Evolutionary conservation across 2,113 vertebrate species (phyloP), one percentile per base, ranked within the genome.

Genomic region (Centropus unirufus): DNA sequence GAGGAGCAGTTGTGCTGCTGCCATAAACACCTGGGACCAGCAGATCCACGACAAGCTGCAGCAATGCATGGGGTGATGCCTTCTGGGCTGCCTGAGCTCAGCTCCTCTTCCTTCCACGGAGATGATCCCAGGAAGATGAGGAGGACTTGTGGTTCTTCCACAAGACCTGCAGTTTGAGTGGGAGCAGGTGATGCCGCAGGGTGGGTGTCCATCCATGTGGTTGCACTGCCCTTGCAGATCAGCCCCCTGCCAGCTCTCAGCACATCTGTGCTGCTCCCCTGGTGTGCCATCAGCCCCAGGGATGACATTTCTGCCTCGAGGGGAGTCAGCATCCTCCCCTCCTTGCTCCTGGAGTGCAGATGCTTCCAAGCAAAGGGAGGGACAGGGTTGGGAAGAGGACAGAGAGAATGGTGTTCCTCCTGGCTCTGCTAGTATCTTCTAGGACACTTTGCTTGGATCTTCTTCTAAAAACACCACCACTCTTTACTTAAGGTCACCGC

Each of bases 101-200:
- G 42, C n/a, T 88, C 22, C 75, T 83, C 54, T 93, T 90, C 54
- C 42, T 88, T 52, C 34, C 17, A 5, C 47, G 46, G 75, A 51
- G 27, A 6, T 27, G 62, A 36, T 54, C 70, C 39, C 66, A 54
- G 61, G 61, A 70, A 36, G 69, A 18, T 21, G 42, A 49, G 27
- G 46, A 74, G 78, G n/a, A 36, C 52, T 44, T 36, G 46, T 30
- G 5, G 15, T 44, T 85, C 57, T 14, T 82, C 42, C 29, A 7
- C 40, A 32, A 40, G 55, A 69, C 29, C 59, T 81, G 61, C 64
- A 57, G 61, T 27, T 40, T 36, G 63, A 40, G 52, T 58, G 46
- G 47, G 30, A 74, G n/a, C 36, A 30, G 54, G 34, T 0, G 0
- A 9, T 0, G 0, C 1, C 2, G 3, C 0, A 2, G 75, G 34